Percentiles rank a stretch among this genome's conserved stretches.
Evolutionary conservation across 2,797 vertebrate genomes (phyloP).

Genomic region (Sebastes oblongus): DNA sequence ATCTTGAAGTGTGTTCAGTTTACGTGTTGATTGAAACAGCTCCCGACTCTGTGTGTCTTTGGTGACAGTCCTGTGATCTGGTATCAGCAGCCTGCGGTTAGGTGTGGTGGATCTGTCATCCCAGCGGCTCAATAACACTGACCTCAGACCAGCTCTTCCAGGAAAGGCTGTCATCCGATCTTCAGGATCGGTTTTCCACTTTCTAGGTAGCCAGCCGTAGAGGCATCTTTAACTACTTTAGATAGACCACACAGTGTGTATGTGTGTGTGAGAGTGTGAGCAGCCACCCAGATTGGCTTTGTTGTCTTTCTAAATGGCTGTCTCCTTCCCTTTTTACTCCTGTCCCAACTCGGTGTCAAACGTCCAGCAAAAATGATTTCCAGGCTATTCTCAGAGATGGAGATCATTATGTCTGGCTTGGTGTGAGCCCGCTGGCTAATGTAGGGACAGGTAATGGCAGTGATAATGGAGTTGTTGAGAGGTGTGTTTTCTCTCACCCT

Average conservation of each 20-base stretch:
- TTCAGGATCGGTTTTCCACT: slow-evolving; percentile 68
- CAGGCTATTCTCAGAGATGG: slow-evolving; percentile 59
- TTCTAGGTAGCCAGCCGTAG: slow-evolving; percentile 67
- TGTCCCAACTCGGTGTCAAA: slow-evolving; percentile 41
- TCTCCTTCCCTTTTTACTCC: slow-evolving; percentile 41
- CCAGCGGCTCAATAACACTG: slow-evolving; percentile 66
- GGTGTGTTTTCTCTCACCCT: slow-evolving; percentile 37
- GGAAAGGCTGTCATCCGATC: slow-evolving; percentile 75
- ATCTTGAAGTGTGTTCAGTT: slow-evolving; percentile 44
- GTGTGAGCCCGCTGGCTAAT: slow-evolving; percentile 38
- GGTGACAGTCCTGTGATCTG: slow-evolving; percentile 66
- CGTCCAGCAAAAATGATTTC: slow-evolving; percentile 63
- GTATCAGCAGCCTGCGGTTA: slow-evolving; percentile 72
- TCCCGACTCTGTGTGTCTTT: slow-evolving; percentile 59
- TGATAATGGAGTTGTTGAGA: slow-evolving; percentile 70
- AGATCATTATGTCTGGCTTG: slow-evolving; percentile 50
- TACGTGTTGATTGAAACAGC: slow-evolving; percentile 70
- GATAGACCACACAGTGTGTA: slow-evolving; percentile 64
- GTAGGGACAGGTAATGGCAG: slow-evolving; percentile 50
- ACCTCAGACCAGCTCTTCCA: slow-evolving; percentile 75
- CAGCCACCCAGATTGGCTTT: slow-evolving; percentile 56
- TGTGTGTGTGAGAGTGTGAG: slow-evolving; percentile 24
- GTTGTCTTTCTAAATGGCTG: slow-evolving; percentile 65
- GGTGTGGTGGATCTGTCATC: slow-evolving; percentile 77
- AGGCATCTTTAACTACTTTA: slow-evolving; percentile 77